These are phyloP conservation scores for Ctenopoma kingsleyae DNA, from an alignment of 2,797 vertebrate species.

Conservation along the genomic window DNA sequence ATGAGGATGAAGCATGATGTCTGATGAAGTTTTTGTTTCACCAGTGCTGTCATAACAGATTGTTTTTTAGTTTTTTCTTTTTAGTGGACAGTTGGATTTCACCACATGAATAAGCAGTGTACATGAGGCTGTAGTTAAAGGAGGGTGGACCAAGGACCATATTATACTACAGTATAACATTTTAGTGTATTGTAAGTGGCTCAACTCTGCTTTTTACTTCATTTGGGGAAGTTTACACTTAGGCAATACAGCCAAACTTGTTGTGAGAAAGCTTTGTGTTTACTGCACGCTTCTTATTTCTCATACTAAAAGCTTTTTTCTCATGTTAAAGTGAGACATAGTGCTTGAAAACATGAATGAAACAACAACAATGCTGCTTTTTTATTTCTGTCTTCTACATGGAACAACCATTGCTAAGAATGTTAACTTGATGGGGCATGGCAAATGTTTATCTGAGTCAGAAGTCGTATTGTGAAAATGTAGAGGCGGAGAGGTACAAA, in stretches of 20 bases:
- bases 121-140: not conserved
- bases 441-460: not conserved
- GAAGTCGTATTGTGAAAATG: not conserved
- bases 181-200: not conserved
- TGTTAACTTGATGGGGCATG: not conserved
- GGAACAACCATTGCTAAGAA: too few relatives aligned
- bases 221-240: not conserved
- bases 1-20: slow-evolving; percentile 2
- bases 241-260: too few relatives aligned
- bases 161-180: not conserved
- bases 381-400: too few relatives aligned
- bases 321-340: too few relatives aligned
- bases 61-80: not conserved
- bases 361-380: too few relatives aligned
- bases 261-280: too few relatives aligned
- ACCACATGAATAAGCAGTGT: not conserved
- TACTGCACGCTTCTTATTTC: too few relatives aligned
- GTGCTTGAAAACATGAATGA: too few relatives aligned
- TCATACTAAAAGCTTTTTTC: too few relatives aligned
- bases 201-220: not conserved
- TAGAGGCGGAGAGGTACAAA: not conserved
- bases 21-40: slow-evolving; percentile 15
- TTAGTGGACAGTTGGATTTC: slow-evolving; percentile 2
- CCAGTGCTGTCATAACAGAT: slow-evolving; percentile 1
- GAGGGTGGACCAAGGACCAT: not conserved